phyloP scores from a whole-genome alignment of 1,140 invertebrate genomes.

The Campodea augens region DNA sequence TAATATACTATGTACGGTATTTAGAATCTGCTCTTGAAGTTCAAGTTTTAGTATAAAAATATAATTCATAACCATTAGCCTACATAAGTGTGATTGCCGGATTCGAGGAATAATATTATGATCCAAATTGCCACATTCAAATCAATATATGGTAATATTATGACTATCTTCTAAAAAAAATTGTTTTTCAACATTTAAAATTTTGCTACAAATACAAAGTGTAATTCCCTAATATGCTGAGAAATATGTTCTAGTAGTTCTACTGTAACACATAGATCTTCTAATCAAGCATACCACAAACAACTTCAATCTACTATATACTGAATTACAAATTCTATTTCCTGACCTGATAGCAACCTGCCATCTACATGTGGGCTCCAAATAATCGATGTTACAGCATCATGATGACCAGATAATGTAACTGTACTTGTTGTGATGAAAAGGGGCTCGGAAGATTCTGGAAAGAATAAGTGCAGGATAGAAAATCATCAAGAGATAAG shows the following conservation, averaged over 20 bases:
- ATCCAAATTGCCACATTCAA: neutral
- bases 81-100: too few relatives aligned
- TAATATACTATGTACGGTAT: too few relatives aligned
- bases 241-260: neutral
- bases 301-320: conserved; percentile 28
- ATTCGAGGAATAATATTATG: neutral
- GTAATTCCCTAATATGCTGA: neutral
- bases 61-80: too few relatives aligned
- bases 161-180: conserved; percentile 16
- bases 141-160: conserved; percentile 12
- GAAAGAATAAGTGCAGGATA: neutral
- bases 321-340: conserved; percentile 41
- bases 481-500: neutral
- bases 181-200: conserved; percentile 6
- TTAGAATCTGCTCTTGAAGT: too few relatives aligned
- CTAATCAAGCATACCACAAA: neutral
- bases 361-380: conserved; percentile 54
- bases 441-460: conserved; percentile 21
- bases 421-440: too few relatives aligned
- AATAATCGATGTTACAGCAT: conserved; percentile 34
- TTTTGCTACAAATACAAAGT: conserved; percentile 1
- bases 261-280: neutral
- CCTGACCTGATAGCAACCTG: conserved; percentile 42
- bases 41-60: too few relatives aligned
- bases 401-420: conserved; percentile 34